phyloP scores from a whole-genome alignment of 1,140 invertebrate species.

The Antheraea pernyi region DNA sequence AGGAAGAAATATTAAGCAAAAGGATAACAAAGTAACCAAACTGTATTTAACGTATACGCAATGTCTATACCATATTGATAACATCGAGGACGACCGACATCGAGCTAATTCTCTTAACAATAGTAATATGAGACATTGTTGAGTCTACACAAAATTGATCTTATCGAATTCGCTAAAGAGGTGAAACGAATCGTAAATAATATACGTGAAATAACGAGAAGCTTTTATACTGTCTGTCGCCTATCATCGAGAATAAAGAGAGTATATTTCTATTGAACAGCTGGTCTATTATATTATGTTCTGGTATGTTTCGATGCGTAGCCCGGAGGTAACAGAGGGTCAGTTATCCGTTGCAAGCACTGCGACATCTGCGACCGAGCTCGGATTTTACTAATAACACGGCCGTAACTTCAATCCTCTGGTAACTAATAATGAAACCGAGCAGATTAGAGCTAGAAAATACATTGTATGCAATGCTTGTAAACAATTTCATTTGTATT shows the following conservation, averaged over 20 bases:
- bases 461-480: neutral
- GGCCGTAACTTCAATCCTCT: constrained; percentile 31
- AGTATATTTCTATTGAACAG: constrained; percentile 36
- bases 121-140: constrained; percentile 69
- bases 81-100: neutral
- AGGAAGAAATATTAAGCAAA: neutral
- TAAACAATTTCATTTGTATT: neutral
- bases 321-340: constrained; percentile 28
- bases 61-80: neutral
- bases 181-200: constrained; percentile 71
- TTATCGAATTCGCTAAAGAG: constrained; percentile 62
- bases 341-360: constrained; percentile 39
- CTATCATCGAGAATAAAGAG: constrained; percentile 25
- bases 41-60: constrained; percentile 10
- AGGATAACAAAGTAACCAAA: neutral
- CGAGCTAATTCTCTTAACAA: constrained; percentile 39
- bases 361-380: constrained; percentile 45
- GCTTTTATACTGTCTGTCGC: constrained; percentile 43
- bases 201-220: constrained; percentile 64
- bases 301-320: constrained; percentile 36
- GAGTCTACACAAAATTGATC: constrained; percentile 64
- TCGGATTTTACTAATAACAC: constrained; percentile 45
- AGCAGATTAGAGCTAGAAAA: neutral
- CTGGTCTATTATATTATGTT: constrained; percentile 34
- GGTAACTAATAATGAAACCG: constrained; percentile 40